A percentile compares a stretch with the other conserved stretches of the same genome.
Evolutionary conservation across 2,113 vertebrate species (phyloP).

Genomic region (Struthio camelus): DNA sequence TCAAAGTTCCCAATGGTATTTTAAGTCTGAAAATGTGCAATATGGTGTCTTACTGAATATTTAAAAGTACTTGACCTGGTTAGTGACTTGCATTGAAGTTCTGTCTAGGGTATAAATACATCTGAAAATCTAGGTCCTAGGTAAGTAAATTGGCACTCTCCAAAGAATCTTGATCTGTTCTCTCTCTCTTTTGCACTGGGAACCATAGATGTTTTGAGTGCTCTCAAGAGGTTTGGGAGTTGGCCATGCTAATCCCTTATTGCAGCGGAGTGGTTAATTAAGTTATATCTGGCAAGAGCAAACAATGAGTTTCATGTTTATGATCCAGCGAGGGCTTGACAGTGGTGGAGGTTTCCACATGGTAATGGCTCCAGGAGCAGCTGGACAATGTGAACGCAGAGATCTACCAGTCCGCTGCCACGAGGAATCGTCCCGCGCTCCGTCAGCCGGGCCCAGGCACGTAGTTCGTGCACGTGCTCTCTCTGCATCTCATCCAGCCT

Average conservation of each 20-base stretch:
- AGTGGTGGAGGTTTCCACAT: not conserved
- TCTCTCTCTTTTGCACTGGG: not conserved
- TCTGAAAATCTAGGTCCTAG: not conserved
- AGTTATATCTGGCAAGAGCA: not conserved
- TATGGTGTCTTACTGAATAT: not conserved
- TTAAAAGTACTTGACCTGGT: not conserved
- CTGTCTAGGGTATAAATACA: not conserved
- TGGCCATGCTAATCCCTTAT: not conserved
- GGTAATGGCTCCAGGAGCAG: not conserved
- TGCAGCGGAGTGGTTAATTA: not conserved
- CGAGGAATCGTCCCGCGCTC: not conserved
- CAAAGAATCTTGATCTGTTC: not conserved
- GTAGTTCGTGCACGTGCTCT: accelerated
- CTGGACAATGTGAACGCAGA: not conserved
- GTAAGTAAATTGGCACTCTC: not conserved
- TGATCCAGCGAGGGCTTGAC: not conserved
- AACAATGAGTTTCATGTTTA: not conserved
- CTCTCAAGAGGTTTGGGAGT: not conserved
- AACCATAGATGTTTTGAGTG: not conserved
- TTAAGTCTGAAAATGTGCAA: not conserved
- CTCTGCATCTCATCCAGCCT: not conserved
- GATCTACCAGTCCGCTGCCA: not conserved
- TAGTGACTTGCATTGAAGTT: not conserved
- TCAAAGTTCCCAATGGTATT: not conserved
- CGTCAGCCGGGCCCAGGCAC: accelerated